These are phyloP conservation scores for Coregonus suidteri DNA, from an alignment of 2,797 vertebrate genomes.

Conservation along the genomic window DNA sequence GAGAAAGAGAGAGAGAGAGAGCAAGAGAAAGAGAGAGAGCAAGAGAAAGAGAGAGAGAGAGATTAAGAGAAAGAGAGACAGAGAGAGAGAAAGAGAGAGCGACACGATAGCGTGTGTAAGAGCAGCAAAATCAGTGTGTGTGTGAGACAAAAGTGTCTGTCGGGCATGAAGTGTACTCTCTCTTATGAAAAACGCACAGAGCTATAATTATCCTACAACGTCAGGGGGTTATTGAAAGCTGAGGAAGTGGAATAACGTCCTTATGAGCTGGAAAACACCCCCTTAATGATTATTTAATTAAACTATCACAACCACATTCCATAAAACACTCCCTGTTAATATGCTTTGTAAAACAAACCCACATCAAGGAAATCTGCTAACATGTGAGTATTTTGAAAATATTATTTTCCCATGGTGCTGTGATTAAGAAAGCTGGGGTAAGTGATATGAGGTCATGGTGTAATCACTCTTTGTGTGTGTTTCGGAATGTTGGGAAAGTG, in stretches of 20 bases:
- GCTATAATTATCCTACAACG: constrained; percentile 68
- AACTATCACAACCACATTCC: constrained; percentile 69
- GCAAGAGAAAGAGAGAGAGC: no score
- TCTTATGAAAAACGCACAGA: constrained; percentile 72
- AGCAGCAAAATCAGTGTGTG: neutral
- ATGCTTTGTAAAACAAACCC: constrained; percentile 60
- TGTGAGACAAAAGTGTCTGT: constrained; percentile 20
- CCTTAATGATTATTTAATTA: constrained; percentile 70
- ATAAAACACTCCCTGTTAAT: constrained; percentile 67
- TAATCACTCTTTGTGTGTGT: neutral
- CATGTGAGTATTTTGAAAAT: constrained; percentile 1
- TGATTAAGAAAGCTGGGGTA: constrained; percentile 2
- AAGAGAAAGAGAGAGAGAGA: no score
- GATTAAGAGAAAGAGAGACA: no score
- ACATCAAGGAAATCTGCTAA: constrained; percentile 52
- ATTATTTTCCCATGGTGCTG: neutral
- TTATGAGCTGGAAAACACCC: constrained; percentile 68
- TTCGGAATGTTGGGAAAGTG: constrained; percentile 28
- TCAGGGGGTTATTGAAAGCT: constrained; percentile 61
- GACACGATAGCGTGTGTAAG: no score
- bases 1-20: no score
- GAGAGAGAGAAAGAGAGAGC: neutral
- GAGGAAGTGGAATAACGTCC: constrained; percentile 65
- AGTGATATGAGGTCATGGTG: constrained; percentile 17
- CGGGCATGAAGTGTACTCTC: constrained; percentile 23